Conservation (phyloP, 2,888 invertebrate species). For the Parnassius smintheus region DNA sequence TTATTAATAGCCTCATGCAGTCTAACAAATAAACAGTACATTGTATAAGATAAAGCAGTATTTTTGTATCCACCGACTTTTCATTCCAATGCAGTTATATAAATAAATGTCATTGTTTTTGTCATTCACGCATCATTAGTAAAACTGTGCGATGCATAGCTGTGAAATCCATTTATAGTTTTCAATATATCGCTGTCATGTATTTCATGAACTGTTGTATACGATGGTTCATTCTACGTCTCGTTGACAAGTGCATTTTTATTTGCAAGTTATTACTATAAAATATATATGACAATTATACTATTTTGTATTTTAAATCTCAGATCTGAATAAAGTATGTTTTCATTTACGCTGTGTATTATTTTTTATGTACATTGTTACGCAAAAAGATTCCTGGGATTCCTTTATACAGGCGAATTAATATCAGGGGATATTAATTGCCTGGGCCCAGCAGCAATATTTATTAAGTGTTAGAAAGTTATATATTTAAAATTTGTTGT, state of each 20-base stretch:
- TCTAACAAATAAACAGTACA: neutral
- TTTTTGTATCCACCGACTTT: conserved; percentile 58
- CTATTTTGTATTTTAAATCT: conserved; percentile 43
- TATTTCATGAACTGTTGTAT: neutral
- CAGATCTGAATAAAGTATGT: conserved; percentile 68
- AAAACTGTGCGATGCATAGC: conserved; percentile 47
- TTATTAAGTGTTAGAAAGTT: too few species aligned
- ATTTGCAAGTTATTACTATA: conserved; percentile 45
- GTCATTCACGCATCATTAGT: conserved; percentile 31
- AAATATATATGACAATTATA: conserved; percentile 42
- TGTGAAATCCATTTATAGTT: neutral
- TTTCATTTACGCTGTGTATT: conserved; percentile 30
- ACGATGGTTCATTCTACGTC: conserved; percentile 28
- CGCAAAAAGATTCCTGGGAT: too few species aligned
- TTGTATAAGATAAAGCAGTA: conserved; percentile 38
- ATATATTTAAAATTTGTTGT: too few species aligned
- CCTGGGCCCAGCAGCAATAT: too few species aligned
- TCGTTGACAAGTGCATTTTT: conserved; percentile 65
- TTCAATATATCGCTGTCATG: neutral
- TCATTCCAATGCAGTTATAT: conserved; percentile 44
- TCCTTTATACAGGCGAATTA: too few species aligned
- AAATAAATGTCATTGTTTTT: neutral
- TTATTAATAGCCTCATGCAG: neutral
- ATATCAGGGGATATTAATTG: too few species aligned
- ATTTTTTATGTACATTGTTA: conserved; percentile 1